A percentile compares a stretch with the other conserved stretches of the same genome.
Conservation (phyloP, 2,113 vertebrate genomes). For the Craseonycteris thonglongyai region DNA sequence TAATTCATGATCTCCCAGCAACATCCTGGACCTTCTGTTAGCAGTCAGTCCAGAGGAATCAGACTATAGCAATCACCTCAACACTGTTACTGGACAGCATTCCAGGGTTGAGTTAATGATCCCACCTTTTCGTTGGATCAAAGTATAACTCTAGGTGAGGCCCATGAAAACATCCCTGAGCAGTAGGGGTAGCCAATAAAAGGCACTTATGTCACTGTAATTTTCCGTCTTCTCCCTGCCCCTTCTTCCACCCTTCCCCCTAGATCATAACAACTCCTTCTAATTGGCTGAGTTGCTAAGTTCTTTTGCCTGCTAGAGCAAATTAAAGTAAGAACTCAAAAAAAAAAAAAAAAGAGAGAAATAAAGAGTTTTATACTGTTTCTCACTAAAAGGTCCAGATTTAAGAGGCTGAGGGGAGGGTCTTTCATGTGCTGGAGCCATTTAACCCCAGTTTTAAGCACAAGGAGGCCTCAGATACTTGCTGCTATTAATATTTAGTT, state of each 20-base stretch:
- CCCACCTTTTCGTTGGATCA: background rate
- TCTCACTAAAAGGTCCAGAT: background rate
- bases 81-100: constrained; percentile 17
- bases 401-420: background rate
- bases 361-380: background rate
- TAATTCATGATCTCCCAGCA: background rate
- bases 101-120: constrained; percentile 17
- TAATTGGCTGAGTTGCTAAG: background rate
- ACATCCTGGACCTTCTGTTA: background rate
- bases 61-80: background rate
- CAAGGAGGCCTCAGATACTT: background rate
- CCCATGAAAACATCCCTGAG: constrained; percentile 11
- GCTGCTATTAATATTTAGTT: background rate
- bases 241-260: background rate
- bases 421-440: background rate
- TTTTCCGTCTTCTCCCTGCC: background rate
- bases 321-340: background rate
- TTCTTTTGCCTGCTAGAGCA: background rate
- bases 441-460: background rate
- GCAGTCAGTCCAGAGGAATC: background rate
- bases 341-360: background rate
- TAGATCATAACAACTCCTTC: background rate
- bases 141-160: constrained; percentile 14
- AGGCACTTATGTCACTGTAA: background rate
- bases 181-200: background rate